These are phyloP conservation scores for Herminia tarsipennalis DNA, from an alignment of 2,888 invertebrate species.

Conservation along the genomic window DNA sequence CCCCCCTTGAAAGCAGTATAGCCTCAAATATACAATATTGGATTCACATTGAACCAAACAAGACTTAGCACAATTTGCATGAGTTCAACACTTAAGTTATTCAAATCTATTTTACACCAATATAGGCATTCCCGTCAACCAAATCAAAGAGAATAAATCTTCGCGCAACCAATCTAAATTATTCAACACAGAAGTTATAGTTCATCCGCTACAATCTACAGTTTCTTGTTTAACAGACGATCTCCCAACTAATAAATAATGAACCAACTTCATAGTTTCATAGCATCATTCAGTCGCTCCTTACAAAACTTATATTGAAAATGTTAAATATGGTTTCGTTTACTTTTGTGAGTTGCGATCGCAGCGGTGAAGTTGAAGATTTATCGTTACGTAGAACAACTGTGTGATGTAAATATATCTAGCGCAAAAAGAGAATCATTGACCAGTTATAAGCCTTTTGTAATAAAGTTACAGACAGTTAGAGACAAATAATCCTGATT, in stretches of 20 bases:
- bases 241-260: conserved; percentile 6
- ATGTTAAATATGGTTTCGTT: conserved; percentile 25
- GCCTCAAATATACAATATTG: too few relatives aligned
- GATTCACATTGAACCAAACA: too few relatives aligned
- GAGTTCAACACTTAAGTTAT: too few relatives aligned
- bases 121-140: neutral
- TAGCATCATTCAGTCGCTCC: neutral
- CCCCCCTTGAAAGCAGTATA: too few relatives aligned
- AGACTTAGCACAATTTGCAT: too few relatives aligned
- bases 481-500: too few relatives aligned
- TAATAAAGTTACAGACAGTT: too few relatives aligned
- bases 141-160: neutral
- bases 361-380: neutral
- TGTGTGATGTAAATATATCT: neutral
- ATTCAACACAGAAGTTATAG: conserved; percentile 4
- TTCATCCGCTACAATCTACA: neutral
- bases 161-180: neutral
- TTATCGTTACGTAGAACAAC: neutral
- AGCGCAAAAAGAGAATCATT: neutral
- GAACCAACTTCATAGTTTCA: conserved; percentile 2
- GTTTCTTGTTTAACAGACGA: neutral
- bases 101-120: too few relatives aligned
- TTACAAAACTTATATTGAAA: conserved; percentile 35
- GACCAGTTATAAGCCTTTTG: too few relatives aligned
- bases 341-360: conserved; percentile 5